Conservation (phyloP, 2,888 invertebrate genomes). For the Pantelozetes paolii region DNA sequence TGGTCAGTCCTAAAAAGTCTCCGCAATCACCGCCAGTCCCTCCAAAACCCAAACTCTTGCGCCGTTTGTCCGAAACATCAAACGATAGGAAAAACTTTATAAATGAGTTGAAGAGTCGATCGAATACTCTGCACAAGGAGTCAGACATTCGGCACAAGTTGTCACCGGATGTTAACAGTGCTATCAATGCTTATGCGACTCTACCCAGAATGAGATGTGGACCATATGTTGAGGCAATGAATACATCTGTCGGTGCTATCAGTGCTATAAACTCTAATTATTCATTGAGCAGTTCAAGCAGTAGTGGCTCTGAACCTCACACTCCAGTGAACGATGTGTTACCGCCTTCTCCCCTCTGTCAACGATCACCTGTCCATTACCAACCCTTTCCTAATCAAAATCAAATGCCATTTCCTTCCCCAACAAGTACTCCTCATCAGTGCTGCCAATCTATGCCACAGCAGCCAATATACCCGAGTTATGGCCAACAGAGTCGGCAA, state of each 20-base stretch:
- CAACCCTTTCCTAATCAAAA: background rate
- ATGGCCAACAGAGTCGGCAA: no score
- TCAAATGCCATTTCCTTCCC: background rate
- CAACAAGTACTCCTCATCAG: background rate
- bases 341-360: background rate
- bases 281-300: background rate
- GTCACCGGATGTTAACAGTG: background rate
- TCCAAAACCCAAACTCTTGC: conserved; percentile 36
- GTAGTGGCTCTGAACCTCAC: background rate
- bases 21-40: conserved; percentile 43
- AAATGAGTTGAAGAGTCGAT: background rate
- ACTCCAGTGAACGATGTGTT: conserved; percentile 1
- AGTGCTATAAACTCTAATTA: background rate
- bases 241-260: background rate
- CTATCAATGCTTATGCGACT: background rate
- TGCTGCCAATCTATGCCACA: background rate
- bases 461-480: background rate
- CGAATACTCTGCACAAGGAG: background rate
- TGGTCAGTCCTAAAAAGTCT: conserved; percentile 40
- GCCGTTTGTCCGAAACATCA: conserved; percentile 18
- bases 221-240: background rate
- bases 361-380: conserved; percentile 22
- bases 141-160: background rate
- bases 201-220: background rate
- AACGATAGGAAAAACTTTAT: background rate